These are phyloP conservation scores for Varanus salvator DNA, from an alignment of 2,113 vertebrate species.

Conservation along the genomic window DNA sequence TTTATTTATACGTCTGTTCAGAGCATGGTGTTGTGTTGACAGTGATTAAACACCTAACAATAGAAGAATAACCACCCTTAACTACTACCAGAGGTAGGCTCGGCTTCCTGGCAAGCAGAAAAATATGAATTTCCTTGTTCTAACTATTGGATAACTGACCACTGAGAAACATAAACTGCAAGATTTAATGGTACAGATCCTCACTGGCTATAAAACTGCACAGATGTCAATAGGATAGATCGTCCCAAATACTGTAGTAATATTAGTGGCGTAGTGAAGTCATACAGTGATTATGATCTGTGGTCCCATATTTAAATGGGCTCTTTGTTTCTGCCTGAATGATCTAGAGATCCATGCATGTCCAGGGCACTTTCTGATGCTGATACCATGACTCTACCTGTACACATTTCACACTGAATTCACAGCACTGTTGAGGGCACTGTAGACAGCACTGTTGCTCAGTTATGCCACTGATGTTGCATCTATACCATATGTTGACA, in stretches of 20 bases:
- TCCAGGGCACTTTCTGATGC: not conserved
- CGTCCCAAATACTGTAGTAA: not conserved
- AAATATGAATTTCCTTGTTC: constrained; percentile 8
- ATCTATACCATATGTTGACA: too few relatives aligned
- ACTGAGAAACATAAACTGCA: constrained; percentile 1
- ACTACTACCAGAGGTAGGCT: constrained; percentile 17
- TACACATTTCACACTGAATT: not conserved
- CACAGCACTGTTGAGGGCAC: too few relatives aligned
- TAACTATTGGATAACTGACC: not conserved
- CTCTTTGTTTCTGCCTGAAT: not conserved
- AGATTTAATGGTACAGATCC: constrained; percentile 16
- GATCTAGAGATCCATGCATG: not conserved
- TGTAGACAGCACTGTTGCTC: too few relatives aligned
- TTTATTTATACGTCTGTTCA: constrained; percentile 40
- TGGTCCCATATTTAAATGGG: not conserved
- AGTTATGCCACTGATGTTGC: too few relatives aligned
- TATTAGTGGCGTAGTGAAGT: not conserved
- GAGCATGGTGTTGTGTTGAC: constrained; percentile 24
- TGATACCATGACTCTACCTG: not conserved
- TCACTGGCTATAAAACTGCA: constrained; percentile 10
- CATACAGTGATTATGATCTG: not conserved
- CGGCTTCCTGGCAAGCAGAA: constrained; percentile 25
- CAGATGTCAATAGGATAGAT: rapidly evolving
- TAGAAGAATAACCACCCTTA: constrained; percentile 32
- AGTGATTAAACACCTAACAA: constrained; percentile 40